phyloP scores from a whole-genome alignment of 2,888 invertebrate genomes.

The Cheilosia vulpina region DNA sequence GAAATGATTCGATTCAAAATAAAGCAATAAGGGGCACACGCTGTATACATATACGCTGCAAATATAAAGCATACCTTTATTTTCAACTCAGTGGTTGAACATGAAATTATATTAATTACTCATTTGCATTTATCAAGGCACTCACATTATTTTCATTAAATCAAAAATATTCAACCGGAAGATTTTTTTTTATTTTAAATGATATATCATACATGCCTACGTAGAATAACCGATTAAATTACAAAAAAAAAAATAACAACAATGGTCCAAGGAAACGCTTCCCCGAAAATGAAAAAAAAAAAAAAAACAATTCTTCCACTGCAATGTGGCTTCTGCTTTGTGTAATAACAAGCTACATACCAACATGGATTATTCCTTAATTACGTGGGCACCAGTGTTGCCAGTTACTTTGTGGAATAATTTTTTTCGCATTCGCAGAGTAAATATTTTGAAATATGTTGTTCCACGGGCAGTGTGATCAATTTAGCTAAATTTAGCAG shows the following conservation, averaged over 20 bases:
- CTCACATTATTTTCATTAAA: background rate
- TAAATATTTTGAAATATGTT: too few species aligned
- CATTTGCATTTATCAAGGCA: too few species aligned
- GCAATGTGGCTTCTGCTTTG: background rate
- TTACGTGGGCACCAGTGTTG: too few species aligned
- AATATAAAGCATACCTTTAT: background rate
- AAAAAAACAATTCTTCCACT: background rate
- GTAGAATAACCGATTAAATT: background rate
- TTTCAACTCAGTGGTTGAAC: background rate
- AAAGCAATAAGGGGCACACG: too few species aligned
- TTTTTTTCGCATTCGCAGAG: too few species aligned
- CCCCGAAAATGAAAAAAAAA: background rate
- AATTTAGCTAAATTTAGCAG: too few species aligned
- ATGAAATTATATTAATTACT: too few species aligned
- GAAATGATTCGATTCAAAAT: too few species aligned
- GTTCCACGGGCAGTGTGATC: too few species aligned
- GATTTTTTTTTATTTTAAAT: slow-evolving; percentile 1
- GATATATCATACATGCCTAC: background rate
- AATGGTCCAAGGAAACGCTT: background rate
- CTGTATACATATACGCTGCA: too few species aligned
- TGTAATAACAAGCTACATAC: background rate
- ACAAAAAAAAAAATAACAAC: background rate
- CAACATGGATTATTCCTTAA: background rate
- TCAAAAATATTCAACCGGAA: too few species aligned
- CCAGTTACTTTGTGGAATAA: too few species aligned